phyloP scores from a whole-genome alignment of 2,888 invertebrate genomes.

The Eupithecia tripunctaria region DNA sequence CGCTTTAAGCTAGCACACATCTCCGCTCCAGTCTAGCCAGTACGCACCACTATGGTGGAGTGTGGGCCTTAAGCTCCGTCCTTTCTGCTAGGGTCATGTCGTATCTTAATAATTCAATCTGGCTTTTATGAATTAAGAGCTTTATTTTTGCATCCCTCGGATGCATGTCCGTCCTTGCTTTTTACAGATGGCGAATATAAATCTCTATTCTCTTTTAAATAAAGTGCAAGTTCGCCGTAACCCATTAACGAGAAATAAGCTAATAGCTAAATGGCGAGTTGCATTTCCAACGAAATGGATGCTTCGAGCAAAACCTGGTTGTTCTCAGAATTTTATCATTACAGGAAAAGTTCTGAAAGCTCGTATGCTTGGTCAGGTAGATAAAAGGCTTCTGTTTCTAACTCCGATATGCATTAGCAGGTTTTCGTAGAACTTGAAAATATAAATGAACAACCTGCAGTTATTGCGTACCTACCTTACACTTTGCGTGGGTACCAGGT shows the following conservation, averaged over 20 bases:
- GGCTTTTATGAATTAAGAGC: background rate
- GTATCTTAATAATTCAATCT: background rate
- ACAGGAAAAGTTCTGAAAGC: slow-evolving; percentile 15
- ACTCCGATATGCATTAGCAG: background rate
- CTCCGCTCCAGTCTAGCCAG: too few relatives aligned
- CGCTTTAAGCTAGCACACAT: too few relatives aligned
- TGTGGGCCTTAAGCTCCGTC: background rate
- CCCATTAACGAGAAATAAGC: slow-evolving; percentile 7
- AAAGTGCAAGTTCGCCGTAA: background rate
- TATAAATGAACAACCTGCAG: background rate
- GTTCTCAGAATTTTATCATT: slow-evolving; percentile 17
- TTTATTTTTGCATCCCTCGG: slow-evolving; percentile 2
- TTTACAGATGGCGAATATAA: background rate
- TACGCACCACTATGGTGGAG: too few relatives aligned
- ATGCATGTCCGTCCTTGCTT: background rate
- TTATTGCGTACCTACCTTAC: too few relatives aligned
- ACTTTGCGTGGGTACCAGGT: too few relatives aligned
- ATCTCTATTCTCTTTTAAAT: background rate
- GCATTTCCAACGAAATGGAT: slow-evolving; percentile 22
- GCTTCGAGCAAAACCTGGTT: slow-evolving; percentile 2
- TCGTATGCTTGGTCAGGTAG: background rate
- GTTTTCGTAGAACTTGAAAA: background rate
- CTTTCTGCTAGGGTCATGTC: background rate
- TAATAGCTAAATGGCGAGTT: slow-evolving; percentile 14
- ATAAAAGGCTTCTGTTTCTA: background rate